A percentile compares a stretch with the other conserved stretches of the same genome.
These are phyloP conservation scores for Sturmia bella DNA, from an alignment of 2,888 invertebrate genomes.

Conservation along the genomic window DNA sequence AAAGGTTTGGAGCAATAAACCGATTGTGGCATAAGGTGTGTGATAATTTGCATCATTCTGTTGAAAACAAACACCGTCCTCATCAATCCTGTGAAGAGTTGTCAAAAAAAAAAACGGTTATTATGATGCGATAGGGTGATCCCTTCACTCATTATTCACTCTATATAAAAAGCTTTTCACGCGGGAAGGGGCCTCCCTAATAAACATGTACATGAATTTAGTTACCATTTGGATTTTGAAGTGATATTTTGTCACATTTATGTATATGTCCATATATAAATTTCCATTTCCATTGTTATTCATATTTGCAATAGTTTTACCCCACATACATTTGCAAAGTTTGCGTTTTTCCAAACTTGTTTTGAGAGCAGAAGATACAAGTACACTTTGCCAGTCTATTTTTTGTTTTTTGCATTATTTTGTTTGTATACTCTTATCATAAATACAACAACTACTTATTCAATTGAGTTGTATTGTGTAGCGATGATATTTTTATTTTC, in stretches of 20 bases:
- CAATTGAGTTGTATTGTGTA: constrained; percentile 55
- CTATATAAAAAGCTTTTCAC: not conserved
- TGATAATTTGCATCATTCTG: too few species aligned
- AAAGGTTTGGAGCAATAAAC: too few species aligned
- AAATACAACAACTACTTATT: constrained; percentile 58
- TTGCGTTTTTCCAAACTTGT: constrained; percentile 23
- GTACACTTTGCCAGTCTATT: constrained; percentile 41
- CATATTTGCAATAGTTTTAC: constrained; percentile 18
- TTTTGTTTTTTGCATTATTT: constrained; percentile 46
- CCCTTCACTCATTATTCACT: too few species aligned
- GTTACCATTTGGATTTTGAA: constrained; percentile 19
- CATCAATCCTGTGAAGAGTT: too few species aligned
- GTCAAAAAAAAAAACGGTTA: too few species aligned
- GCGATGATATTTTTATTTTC: constrained; percentile 49
- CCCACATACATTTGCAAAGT: constrained; percentile 7
- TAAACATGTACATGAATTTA: too few species aligned
- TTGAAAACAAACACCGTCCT: too few species aligned
- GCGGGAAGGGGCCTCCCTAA: not conserved
- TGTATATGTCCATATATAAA: not conserved
- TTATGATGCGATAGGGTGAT: too few species aligned
- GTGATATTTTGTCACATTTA: constrained; percentile 65
- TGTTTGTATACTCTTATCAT: constrained; percentile 8
- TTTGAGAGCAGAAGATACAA: constrained; percentile 17
- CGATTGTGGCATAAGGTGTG: too few species aligned
- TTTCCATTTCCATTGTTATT: constrained; percentile 25